Base-by-base conservation (phyloP, 2,797 vertebrate species). In the Darevskia mixta region DNA sequence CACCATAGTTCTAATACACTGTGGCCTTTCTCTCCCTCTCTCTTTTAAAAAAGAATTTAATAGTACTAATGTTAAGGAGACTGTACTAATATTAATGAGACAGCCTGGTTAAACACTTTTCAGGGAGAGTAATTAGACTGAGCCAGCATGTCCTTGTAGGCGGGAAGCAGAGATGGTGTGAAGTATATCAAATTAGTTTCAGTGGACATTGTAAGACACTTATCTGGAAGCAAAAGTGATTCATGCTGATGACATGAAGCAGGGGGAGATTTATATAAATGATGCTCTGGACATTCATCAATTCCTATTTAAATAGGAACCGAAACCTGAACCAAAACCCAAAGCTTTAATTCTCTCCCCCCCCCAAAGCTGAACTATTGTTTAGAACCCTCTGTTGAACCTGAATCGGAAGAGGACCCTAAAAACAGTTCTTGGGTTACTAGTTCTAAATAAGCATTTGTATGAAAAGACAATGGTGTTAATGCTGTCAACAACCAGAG, bases 221-320 rank as follows among this genome's bases (percentile, higher is more conserved):
- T 55, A 35, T 86, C 89, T 92, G 29, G 69, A 80, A 86, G 77
- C 72, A 82, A 49, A 80, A 88, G 55, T 49, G 88, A 43, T 27
- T 38, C 64, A 41, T 85, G 20, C 29, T 87, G 66, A 35, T 91
- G 82, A 29, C 91, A 45, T 8, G 20, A 78, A 20, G 75, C 29
- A 78, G 29, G 75, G 75, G n/a, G 76, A 20, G 41, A n/a, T 66
- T 41, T 64, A 27, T 79, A n/a, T 29, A 79, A 45, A 38, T 92
- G 83, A n/a, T 94, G 85, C 77, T 82, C 8, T 72, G 91, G 84
- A 87, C 49, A 10, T 41, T 90, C 76, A 67, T 75, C n/a, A 90
- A 76, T 90, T 90, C 89, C 86, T 27, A 85, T 45, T 73, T 86
- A 92, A 86, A 0, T 0, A 87, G 78, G 79, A 79, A 66, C 66